Base-by-base conservation (phyloP, 1,140 invertebrate species). In the Megalopta genalis region DNA sequence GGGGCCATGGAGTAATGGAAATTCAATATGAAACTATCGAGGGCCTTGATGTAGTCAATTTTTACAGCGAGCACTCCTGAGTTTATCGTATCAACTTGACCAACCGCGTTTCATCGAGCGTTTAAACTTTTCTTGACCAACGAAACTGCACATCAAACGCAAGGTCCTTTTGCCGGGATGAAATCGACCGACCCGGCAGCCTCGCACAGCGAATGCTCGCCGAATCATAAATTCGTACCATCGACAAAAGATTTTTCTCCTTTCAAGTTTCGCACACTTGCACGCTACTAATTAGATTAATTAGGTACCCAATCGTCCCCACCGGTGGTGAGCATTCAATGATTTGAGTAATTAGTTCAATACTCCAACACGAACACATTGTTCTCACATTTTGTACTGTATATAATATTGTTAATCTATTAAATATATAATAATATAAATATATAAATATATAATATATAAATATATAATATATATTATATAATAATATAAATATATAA, bases 101-200 rank as follows among this genome's bases (percentile, higher is more conserved):
- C 49, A 54, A 3, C 49, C 16, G 16, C 21, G 16, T 5, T 54
- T 16, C 49, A 21, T 54, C 16, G 16, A 57, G n/a, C 54, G 18
- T 6, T 57, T 5, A n/a, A 57, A 57, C 8, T n/a, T 52, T 23
- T 18, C 46, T 23, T 66, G 60, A n/a, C 77, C 81, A 62, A 79
- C 72, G 54, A 57, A 78, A 49, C 27, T n/a, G 25, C 46, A 65
- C 69, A 79, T 74, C 81, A 74, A 74, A 83, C 69, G 42, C 37
- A 59, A 25, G n/a, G 23, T 70, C 39, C 59, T 65, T 79, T 79
- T 66, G 70, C 69, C 46, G 14, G 23, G 18, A 57, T 4, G 32
- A 37, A 57, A 60, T 70, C 23, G 62, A 69, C n/a, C 52, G 54
- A 49, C 27, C 39, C 27, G n/a, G 54, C n/a, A 32, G 54, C 39